phyloP scores from a whole-genome alignment of 2,888 invertebrate genomes.

The Phengaris alcon region DNA sequence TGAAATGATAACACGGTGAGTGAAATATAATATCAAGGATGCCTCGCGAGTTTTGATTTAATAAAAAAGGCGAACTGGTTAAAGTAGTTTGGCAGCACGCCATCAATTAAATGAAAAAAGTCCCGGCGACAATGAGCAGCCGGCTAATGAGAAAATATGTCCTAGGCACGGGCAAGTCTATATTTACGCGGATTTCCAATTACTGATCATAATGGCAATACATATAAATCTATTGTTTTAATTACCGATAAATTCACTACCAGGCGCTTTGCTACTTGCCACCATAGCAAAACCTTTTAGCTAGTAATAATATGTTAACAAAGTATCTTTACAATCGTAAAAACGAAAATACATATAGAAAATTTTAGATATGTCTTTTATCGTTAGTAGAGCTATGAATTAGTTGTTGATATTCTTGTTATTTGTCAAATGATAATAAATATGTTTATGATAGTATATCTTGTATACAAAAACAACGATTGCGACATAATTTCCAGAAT shows the following conservation, averaged over 20 bases:
- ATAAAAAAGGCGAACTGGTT: constrained; percentile 33
- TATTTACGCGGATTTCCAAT: constrained; percentile 6
- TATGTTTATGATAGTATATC: background rate
- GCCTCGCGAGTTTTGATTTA: constrained; percentile 16
- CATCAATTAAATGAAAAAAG: constrained; percentile 39
- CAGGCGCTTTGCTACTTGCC: too few relatives aligned
- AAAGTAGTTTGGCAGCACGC: constrained; percentile 43
- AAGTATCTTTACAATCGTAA: background rate
- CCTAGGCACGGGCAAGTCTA: constrained; percentile 15
- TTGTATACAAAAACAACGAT: background rate
- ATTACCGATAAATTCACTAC: background rate
- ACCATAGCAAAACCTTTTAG: background rate
- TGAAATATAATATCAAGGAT: constrained; percentile 10
- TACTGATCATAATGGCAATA: background rate
- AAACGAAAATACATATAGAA: background rate
- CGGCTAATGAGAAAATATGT: constrained; percentile 31
- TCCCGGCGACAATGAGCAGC: constrained; percentile 33
- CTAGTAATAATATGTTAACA: background rate
- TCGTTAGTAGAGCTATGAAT: background rate
- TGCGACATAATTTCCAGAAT: constrained; percentile 3
- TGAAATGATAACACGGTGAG: background rate
- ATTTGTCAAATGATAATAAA: background rate
- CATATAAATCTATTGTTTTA: background rate
- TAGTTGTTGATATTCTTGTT: constrained; percentile 2
- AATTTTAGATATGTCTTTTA: background rate